Conservation (phyloP, 2,797 vertebrate species). For the Psittacula echo region DNA sequence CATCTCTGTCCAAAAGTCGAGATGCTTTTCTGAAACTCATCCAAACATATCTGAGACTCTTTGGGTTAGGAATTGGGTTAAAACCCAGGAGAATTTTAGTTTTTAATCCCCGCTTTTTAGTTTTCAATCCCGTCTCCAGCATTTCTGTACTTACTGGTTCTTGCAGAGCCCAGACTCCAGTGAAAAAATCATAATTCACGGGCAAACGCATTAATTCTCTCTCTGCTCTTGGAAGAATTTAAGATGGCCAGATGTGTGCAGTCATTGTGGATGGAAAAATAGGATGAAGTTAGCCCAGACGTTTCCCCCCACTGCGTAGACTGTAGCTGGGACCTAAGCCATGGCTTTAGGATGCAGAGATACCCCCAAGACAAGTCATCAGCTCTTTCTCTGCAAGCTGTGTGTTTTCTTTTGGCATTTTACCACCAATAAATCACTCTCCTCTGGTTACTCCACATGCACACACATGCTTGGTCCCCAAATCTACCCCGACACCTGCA, state of each 20-base stretch:
- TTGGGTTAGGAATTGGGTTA: background rate
- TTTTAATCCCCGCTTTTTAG: background rate
- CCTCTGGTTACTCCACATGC: background rate
- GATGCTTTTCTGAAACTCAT: constrained; percentile 36
- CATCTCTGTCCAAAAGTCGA: background rate
- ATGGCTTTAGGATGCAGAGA: background rate
- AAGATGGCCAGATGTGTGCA: background rate
- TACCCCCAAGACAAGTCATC: background rate
- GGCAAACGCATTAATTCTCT: background rate
- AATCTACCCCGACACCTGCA: background rate
- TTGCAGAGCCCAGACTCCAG: background rate
- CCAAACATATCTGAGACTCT: constrained; percentile 40
- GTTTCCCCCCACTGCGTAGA: rapidly evolving
- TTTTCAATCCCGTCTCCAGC: background rate
- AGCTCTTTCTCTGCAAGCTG: background rate
- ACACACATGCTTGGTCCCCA: rapidly evolving
- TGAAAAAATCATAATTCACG: background rate
- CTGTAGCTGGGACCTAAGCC: background rate
- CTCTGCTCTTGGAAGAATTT: background rate
- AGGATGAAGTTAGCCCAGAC: background rate
- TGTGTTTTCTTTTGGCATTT: background rate
- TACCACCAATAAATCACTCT: background rate
- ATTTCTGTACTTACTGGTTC: background rate
- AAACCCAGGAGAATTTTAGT: background rate
- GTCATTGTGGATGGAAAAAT: background rate